Conservation (phyloP, 2,888 invertebrate species). For the Athrips mouffetella region DNA sequence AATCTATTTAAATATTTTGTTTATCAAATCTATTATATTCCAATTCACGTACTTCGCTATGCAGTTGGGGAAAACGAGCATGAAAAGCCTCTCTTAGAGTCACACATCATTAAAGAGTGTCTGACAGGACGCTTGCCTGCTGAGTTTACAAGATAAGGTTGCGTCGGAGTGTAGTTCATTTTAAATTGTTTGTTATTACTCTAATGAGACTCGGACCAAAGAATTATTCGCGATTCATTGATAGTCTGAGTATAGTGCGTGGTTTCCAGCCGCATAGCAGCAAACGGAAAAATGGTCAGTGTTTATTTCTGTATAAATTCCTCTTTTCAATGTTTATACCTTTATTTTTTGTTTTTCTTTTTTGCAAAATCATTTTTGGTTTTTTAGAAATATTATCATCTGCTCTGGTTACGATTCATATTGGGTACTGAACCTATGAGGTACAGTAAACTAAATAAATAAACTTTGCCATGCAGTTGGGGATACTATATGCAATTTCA, state of each 20-base stretch:
- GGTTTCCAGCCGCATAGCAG: background rate
- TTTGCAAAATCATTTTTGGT: too few relatives aligned
- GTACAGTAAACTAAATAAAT: too few relatives aligned
- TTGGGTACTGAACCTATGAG: too few relatives aligned
- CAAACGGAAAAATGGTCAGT: constrained; percentile 1
- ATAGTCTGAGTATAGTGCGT: background rate
- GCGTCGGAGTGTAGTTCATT: background rate
- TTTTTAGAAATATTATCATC: too few relatives aligned
- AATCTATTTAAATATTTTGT: background rate
- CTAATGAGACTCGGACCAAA: background rate
- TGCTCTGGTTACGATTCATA: too few relatives aligned
- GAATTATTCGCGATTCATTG: background rate
- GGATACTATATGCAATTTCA: too few relatives aligned
- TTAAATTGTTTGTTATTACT: background rate
- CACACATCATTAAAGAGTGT: background rate
- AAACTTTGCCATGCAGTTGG: too few relatives aligned
- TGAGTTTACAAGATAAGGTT: background rate
- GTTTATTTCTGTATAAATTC: background rate
- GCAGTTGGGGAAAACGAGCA: constrained; percentile 1
- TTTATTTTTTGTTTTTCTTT: too few relatives aligned
- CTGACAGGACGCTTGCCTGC: background rate
- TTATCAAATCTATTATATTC: constrained; percentile 15
- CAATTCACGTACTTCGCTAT: background rate
- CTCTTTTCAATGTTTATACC: too few relatives aligned
- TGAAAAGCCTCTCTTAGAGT: background rate